Evolutionary conservation across 1,140 invertebrate species (phyloP).

Genomic region (Bombus confusus): DNA sequence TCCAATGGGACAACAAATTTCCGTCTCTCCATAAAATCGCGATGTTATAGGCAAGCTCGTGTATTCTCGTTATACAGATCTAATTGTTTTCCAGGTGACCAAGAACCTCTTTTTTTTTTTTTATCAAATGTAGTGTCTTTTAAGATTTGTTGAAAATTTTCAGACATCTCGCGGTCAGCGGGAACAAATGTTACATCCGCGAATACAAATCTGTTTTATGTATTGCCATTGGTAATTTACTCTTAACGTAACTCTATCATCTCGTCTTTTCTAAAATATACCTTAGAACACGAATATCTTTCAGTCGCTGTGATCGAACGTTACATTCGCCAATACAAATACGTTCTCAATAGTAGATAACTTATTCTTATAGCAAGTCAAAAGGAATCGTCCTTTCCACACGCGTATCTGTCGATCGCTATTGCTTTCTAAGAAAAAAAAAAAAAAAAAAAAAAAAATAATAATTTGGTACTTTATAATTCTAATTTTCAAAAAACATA

Average conservation of each 20-base stretch:
- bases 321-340: no score
- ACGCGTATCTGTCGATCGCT: no score
- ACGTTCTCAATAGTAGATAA: no score
- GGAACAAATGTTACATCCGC: neutral
- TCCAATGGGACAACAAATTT: conserved; percentile 15
- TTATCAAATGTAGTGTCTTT: no score
- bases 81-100: conserved; percentile 4
- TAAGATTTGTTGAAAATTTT: neutral
- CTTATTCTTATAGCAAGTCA: neutral
- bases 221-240: no score
- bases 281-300: neutral
- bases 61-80: neutral
- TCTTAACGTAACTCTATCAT: neutral
- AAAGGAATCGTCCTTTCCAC: no score
- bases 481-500: no score
- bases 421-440: no score
- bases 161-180: neutral
- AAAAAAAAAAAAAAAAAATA: no score
- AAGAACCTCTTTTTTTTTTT: neutral
- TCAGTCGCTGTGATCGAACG: no score
- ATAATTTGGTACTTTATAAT: no score
- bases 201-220: neutral
- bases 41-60: no score
- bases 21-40: neutral
- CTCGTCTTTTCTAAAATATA: neutral